Conservation (phyloP, 2,888 invertebrate genomes). For the Trachelus stipa region DNA sequence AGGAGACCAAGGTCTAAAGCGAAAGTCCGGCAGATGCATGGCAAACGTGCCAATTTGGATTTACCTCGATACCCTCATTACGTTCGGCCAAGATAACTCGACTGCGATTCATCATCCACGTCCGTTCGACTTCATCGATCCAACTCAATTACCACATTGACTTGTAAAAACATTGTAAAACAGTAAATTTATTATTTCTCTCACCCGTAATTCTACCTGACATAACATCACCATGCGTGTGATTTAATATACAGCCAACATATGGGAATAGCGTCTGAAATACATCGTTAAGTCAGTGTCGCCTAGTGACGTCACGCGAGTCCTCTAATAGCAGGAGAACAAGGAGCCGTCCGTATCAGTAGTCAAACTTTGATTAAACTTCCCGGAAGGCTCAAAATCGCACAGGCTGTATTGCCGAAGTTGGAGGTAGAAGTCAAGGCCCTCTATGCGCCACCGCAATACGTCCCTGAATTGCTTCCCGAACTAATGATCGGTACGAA, state of each 20-base stretch:
- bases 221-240: no score
- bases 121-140: not conserved
- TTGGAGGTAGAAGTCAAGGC: not conserved
- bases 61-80: not conserved
- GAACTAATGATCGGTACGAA: not conserved
- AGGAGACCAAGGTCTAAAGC: not conserved
- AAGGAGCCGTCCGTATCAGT: not conserved
- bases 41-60: not conserved
- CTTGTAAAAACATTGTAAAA: no score
- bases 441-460: not conserved
- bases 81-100: not conserved
- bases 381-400: conserved; percentile 15
- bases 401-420: conserved; percentile 10
- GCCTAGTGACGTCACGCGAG: not conserved
- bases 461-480: not conserved
- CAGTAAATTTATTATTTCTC: no score
- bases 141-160: not conserved
- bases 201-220: not conserved
- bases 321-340: not conserved
- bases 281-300: not conserved
- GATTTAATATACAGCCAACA: not conserved
- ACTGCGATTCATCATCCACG: not conserved
- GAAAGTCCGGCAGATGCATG: not conserved
- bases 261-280: not conserved
- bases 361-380: conserved; percentile 29